Percentiles rank a stretch among this genome's conserved stretches.
Conservation (phyloP, 2,113 vertebrate species). For the Panthera tigris region DNA sequence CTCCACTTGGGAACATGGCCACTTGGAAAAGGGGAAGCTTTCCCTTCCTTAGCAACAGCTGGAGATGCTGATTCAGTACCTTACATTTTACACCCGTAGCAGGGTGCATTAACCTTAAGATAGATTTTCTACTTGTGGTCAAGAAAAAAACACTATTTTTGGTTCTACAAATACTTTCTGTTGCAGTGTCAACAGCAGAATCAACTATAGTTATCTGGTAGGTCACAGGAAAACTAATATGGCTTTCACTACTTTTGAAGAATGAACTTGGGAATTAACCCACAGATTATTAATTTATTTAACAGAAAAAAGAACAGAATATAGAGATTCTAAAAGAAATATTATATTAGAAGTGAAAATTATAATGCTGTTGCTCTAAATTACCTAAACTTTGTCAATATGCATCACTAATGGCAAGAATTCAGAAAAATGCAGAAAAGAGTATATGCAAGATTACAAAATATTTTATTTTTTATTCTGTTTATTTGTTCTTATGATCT, state of each 20-base stretch:
- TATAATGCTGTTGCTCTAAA: not conserved
- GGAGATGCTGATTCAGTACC: constrained; percentile 50
- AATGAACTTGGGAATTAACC: constrained; percentile 8
- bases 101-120: constrained; percentile 7
- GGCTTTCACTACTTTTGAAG: not conserved
- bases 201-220: not conserved
- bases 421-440: constrained; percentile 13
- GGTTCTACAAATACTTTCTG: not conserved
- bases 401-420: not conserved
- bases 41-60: constrained; percentile 50
- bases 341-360: not conserved
- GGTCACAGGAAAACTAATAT: not conserved
- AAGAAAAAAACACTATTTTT: not conserved
- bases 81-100: not conserved
- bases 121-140: constrained; percentile 27
- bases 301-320: not conserved
- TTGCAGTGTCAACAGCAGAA: not conserved
- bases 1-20: constrained; percentile 69
- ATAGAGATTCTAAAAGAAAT: not conserved
- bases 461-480: constrained; percentile 19
- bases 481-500: constrained; percentile 31
- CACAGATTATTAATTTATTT: constrained; percentile 15
- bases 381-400: not conserved
- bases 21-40: constrained; percentile 53
- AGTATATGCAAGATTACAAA: not conserved